phyloP scores from a whole-genome alignment of 1,140 invertebrate genomes.

The Hylaeus anthracinus region DNA sequence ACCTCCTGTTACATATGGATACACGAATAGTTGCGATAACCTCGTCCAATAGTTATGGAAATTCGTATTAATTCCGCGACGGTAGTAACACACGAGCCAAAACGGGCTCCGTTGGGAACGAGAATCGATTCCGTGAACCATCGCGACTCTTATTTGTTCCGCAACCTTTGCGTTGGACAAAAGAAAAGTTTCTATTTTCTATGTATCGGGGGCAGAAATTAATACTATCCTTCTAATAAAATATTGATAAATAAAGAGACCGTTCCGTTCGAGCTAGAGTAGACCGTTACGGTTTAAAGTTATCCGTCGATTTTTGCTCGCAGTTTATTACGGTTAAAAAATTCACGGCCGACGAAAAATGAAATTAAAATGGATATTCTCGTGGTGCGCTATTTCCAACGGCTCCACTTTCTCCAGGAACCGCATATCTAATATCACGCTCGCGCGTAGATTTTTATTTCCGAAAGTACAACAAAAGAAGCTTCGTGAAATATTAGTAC shows the following conservation, averaged over 20 bases:
- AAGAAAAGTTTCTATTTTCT: too few species aligned
- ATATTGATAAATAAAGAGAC: too few species aligned
- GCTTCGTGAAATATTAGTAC: slow-evolving; percentile 17
- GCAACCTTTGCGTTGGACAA: too few species aligned
- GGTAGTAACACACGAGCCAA: not conserved
- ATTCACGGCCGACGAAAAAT: not conserved
- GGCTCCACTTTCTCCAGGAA: not conserved
- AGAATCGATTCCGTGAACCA: not conserved
- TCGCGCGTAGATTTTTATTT: slow-evolving; percentile 22
- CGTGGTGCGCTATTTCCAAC: not conserved
- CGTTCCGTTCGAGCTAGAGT: too few species aligned
- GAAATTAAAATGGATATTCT: not conserved
- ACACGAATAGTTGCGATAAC: slow-evolving; percentile 33
- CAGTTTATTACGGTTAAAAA: not conserved
- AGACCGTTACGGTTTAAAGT: too few species aligned
- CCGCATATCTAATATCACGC: slow-evolving; percentile 38
- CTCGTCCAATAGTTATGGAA: slow-evolving; percentile 38
- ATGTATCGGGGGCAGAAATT: too few species aligned
- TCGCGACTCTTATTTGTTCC: not conserved
- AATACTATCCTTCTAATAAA: too few species aligned
- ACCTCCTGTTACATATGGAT: slow-evolving; percentile 12
- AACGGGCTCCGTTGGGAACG: not conserved
- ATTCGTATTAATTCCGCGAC: slow-evolving; percentile 37
- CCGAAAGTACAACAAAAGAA: not conserved
- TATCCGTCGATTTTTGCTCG: too few species aligned